Evolutionary conservation across 1,140 invertebrate genomes (phyloP).

Genomic region (Calephelis nemesis): DNA sequence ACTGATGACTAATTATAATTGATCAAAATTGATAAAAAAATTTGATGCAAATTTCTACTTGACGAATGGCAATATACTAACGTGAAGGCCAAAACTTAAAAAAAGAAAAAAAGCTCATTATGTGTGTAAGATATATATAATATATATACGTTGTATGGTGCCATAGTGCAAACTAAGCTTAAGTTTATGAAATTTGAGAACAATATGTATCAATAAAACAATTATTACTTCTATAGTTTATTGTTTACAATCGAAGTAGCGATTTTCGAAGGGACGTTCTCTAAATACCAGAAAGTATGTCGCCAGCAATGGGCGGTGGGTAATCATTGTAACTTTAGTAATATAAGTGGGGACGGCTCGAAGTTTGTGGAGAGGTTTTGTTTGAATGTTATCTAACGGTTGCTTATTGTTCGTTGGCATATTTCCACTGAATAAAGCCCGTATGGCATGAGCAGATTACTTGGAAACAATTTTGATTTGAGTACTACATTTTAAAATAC

Average conservation of each 20-base stretch:
- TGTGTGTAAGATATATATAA: too few relatives aligned
- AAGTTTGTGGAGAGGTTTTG: constrained; percentile 40
- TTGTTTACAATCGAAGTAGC: not conserved
- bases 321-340: constrained; percentile 58
- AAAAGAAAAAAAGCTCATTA: too few relatives aligned
- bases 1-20: too few relatives aligned
- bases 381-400: constrained; percentile 20
- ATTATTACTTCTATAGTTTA: constrained; percentile 4
- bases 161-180: not conserved
- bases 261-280: not conserved
- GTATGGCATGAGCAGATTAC: constrained; percentile 43
- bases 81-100: too few relatives aligned
- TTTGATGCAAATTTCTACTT: too few relatives aligned
- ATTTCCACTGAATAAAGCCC: constrained; percentile 37
- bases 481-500: not conserved
- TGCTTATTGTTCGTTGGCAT: constrained; percentile 41
- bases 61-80: too few relatives aligned
- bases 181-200: not conserved
- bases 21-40: too few relatives aligned
- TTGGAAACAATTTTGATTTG: constrained; percentile 47
- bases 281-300: constrained; percentile 14
- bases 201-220: not conserved
- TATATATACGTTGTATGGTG: too few relatives aligned
- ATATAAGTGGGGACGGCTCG: constrained; percentile 51
- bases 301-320: constrained; percentile 34